Percentiles rank a stretch among this genome's conserved stretches.
Evolutionary conservation across 2,113 vertebrate species (phyloP).

Genomic region (Lonchura striata): DNA sequence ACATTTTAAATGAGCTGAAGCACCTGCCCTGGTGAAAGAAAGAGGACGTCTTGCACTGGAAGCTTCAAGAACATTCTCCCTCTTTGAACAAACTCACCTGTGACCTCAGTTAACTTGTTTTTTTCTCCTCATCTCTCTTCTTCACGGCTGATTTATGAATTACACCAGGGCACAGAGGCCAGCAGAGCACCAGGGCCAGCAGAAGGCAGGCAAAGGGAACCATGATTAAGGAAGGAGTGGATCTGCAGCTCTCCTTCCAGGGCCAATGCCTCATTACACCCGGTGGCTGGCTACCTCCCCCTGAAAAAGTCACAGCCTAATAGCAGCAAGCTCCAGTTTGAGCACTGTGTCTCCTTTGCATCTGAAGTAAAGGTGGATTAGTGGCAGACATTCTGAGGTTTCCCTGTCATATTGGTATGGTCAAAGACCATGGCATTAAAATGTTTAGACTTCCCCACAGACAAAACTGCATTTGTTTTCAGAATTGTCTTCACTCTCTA

Average conservation of each 20-base stretch:
- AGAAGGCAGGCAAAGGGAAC: neutral
- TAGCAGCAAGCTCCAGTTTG: neutral
- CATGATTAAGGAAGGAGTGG: neutral
- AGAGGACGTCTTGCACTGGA: accelerated
- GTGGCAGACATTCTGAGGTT: neutral
- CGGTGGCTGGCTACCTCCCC: neutral
- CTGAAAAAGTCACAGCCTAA: neutral
- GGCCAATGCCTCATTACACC: neutral
- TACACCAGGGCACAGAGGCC: neutral
- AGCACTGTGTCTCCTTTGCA: neutral
- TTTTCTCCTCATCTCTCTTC: neutral
- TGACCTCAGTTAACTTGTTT: neutral
- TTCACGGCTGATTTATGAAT: neutral
- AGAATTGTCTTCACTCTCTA: neutral
- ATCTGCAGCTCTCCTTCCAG: neutral
- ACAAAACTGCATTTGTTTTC: neutral
- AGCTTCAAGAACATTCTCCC: neutral
- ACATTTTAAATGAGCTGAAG: neutral
- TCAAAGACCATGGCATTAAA: neutral
- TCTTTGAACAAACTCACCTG: neutral
- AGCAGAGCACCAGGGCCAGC: neutral
- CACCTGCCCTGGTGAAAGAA: neutral
- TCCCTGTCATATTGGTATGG: neutral
- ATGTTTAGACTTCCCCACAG: accelerated
- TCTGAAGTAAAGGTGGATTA: neutral